Evolutionary conservation across 2,888 invertebrate species (phyloP).

Genomic region (Horisme vitalbata): DNA sequence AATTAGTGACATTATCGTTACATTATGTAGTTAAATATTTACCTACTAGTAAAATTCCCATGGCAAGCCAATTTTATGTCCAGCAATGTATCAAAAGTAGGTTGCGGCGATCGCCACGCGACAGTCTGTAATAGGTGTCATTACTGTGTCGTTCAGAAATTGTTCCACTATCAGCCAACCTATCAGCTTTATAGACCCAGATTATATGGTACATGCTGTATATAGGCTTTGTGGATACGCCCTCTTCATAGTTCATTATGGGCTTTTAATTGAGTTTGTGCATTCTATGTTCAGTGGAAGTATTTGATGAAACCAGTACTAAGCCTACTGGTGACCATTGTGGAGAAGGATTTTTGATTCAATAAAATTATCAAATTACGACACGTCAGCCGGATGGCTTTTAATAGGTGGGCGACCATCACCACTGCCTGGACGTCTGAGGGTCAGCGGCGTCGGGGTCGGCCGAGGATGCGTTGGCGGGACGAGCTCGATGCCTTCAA

Average conservation of each 20-base stretch:
- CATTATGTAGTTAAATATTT: too few species aligned
- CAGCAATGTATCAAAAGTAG: conserved; percentile 54
- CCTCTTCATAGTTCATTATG: conserved; percentile 49
- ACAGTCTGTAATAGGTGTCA: conserved; percentile 80
- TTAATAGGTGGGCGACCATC: too few species aligned
- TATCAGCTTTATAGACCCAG: conserved; percentile 79
- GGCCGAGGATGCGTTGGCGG: too few species aligned
- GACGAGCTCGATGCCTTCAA: too few species aligned
- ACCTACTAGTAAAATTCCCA: conserved; percentile 12
- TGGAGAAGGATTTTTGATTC: too few species aligned
- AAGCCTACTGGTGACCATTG: too few species aligned
- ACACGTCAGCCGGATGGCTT: too few species aligned
- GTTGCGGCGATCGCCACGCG: conserved; percentile 62
- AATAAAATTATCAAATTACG: too few species aligned
- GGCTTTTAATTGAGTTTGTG: conserved; percentile 48
- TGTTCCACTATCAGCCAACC: conserved; percentile 78
- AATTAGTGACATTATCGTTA: too few species aligned
- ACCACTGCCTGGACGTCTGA: too few species aligned
- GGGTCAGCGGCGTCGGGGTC: too few species aligned
- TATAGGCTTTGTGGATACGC: conserved; percentile 47
- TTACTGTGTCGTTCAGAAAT: conserved; percentile 80
- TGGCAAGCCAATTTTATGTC: conserved; percentile 22
- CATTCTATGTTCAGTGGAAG: conserved; percentile 8
- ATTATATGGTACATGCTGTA: conserved; percentile 63
- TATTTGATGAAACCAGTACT: not conserved